These are phyloP conservation scores for Cephalotes varians DNA, from an alignment of 2,888 invertebrate genomes.

Conservation along the genomic window DNA sequence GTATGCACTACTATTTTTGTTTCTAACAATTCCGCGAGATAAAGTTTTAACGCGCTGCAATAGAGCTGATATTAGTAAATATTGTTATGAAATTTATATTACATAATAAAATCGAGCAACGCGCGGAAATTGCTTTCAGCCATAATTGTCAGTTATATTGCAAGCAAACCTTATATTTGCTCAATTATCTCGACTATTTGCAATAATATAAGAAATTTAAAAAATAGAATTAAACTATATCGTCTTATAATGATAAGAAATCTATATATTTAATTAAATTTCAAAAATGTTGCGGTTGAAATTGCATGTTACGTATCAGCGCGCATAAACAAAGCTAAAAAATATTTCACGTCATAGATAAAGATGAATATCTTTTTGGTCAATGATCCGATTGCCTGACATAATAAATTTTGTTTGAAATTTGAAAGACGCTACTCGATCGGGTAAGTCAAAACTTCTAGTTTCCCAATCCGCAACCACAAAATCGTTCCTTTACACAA, in stretches of 20 bases:
- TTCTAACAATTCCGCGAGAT: slow-evolving; percentile 29
- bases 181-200: background rate
- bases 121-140: background rate
- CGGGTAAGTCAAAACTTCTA: slow-evolving; percentile 10
- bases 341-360: background rate
- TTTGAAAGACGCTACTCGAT: background rate
- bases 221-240: background rate
- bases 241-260: background rate
- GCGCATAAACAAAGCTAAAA: background rate
- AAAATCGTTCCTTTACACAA: background rate
- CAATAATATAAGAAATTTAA: slow-evolving; percentile 8
- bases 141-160: slow-evolving; percentile 16
- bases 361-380: background rate
- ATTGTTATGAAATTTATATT: slow-evolving; percentile 13
- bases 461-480: background rate
- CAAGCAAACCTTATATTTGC: too few species aligned
- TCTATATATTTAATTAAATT: background rate
- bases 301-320: background rate
- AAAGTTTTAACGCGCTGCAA: slow-evolving; percentile 5
- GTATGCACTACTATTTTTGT: slow-evolving; percentile 32
- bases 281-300: background rate
- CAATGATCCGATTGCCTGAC: background rate
- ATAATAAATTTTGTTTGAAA: background rate
- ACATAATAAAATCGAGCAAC: slow-evolving; percentile 18
- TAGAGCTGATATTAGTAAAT: background rate